Evolutionary conservation across 1,140 invertebrate species (phyloP), one percentile per base, ranked within the genome.

Genomic region (Drosophila sturtevanti): DNA sequence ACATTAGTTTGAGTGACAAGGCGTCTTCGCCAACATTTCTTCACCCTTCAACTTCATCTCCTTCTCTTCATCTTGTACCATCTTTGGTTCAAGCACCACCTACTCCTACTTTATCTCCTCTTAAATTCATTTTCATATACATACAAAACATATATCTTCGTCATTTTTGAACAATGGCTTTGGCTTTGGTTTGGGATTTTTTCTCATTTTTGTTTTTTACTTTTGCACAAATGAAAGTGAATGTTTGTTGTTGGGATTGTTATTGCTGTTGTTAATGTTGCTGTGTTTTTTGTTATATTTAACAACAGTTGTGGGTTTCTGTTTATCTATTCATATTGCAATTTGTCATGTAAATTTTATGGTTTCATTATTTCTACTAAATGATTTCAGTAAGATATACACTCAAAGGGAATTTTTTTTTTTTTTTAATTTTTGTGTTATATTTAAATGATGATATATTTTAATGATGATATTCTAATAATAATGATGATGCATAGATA

Each of bases 211-310:
- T 55, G 5, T 31, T 22, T 9, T 24, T 24, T 24, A 4, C 31
- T 70, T 76, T 82, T 71, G 60, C 79, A 68, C 75, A 66, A 89
- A 87, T 68, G 84, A 87, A 87, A 87, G 82, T 87, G 84, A 87
- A 79, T 37, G 66, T 77, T 64, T 63, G 59, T 48, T 69, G 61
- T 37, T 70, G 64, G 24, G 22, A 35, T 41, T 27, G 35, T n/a
- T 10, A 37, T 12, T 21, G 12, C 12, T 22, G 64, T 72, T 63
- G 68, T 56, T 71, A 58, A 65, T 72, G 51, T 62, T 72, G 58
- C 37, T 61, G 16, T 37, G 59, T 41, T 71, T 72, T 37, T 62
- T 72, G 58, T 48, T 61, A 24, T 37, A 65, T 41, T 71, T 73
- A 54, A 44, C 54, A 55, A 64, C 62, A 73, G 65, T 75, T 41